Conservation (phyloP, 2,888 invertebrate genomes). For the Drosophila melanosoma region DNA sequence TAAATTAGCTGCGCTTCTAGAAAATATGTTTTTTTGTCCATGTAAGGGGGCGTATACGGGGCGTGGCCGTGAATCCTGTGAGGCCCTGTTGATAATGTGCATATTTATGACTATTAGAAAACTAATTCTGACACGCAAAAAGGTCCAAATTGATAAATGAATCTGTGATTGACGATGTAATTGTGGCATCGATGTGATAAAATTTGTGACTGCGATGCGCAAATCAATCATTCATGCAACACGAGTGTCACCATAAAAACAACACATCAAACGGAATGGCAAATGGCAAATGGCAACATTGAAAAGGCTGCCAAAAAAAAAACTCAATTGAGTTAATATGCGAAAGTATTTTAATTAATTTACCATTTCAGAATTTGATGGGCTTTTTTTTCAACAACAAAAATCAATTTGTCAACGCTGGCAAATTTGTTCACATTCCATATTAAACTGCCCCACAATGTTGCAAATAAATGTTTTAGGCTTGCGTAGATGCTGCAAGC, state of each 20-base stretch:
- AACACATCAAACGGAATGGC: not conserved
- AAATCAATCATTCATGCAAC: not conserved
- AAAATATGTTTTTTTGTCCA: conserved; percentile 12
- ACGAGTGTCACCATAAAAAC: not conserved
- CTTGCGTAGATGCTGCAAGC: conserved; percentile 46
- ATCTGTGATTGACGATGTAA: conserved; percentile 27
- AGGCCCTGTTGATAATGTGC: conserved; percentile 26
- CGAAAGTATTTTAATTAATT: conserved; percentile 24
- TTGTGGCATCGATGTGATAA: conserved; percentile 9
- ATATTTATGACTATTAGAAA: conserved; percentile 43
- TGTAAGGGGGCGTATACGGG: conserved; percentile 1
- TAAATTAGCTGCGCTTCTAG: conserved; percentile 47
- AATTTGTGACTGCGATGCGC: not conserved
- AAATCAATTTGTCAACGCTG: conserved; percentile 16
- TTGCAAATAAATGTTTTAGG: conserved; percentile 53
- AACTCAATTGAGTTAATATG: conserved; percentile 13
- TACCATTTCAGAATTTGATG: conserved; percentile 3
- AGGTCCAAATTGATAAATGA: conserved; percentile 6
- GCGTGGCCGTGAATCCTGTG: not conserved
- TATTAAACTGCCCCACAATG: conserved; percentile 16
- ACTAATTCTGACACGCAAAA: not conserved
- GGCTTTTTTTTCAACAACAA: conserved; percentile 22
- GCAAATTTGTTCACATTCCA: conserved; percentile 30
- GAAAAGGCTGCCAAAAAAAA: not conserved
- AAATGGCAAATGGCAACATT: not conserved